phyloP scores from a whole-genome alignment of 2,797 vertebrate genomes.

The Orientallactaga sibirica region DNA sequence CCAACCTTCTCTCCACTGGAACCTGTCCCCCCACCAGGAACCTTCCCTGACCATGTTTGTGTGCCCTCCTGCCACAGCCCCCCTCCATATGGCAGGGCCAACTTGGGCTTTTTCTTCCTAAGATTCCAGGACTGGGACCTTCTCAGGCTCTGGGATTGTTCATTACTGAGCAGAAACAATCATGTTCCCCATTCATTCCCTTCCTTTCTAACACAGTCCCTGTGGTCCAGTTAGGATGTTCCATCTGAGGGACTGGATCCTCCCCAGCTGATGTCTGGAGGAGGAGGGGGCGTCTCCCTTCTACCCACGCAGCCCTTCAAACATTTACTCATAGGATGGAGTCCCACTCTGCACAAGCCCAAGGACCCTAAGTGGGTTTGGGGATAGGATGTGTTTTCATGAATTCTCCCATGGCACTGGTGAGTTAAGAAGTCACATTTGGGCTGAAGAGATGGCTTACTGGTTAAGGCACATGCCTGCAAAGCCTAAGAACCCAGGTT shows the following conservation, averaged over 20 bases:
- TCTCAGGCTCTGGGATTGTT: not conserved
- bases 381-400: not conserved
- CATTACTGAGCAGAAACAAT: not conserved
- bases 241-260: not conserved
- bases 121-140: not conserved
- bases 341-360: not conserved
- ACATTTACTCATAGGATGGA: accelerated
- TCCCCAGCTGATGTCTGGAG: not conserved
- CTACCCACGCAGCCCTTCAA: no score
- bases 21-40: not conserved
- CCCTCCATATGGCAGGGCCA: not conserved
- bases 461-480: no score
- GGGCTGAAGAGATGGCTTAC: not conserved
- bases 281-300: no score
- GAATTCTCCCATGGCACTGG: not conserved
- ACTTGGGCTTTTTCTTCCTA: not conserved
- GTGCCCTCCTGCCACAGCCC: not conserved
- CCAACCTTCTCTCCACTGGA: not conserved
- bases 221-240: not conserved
- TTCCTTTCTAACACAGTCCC: not conserved
- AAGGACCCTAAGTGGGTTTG: not conserved
- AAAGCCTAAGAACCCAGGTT: no score
- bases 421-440: not conserved
- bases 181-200: not conserved
- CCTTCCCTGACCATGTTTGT: not conserved